Base-by-base conservation (phyloP, 1,140 invertebrate species). In the Drosophila pallidifrons region DNA sequence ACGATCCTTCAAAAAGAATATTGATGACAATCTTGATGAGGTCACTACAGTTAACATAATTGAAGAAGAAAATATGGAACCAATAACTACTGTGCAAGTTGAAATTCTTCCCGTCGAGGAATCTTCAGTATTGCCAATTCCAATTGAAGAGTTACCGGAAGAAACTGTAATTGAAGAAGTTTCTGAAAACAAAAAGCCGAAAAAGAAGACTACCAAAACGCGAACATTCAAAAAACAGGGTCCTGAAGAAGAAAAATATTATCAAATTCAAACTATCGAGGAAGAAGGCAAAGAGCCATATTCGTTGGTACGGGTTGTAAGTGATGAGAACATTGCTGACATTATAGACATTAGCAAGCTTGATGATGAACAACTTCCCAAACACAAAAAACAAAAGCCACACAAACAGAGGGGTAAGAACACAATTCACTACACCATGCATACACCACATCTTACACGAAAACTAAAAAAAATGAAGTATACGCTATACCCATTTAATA, bases 231-330 rank as follows among this genome's bases (percentile, higher is more conserved):
- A 92, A 65, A 93, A 91, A 54, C 83, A 88, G 49, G 71, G 75
- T 8, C 88, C 90, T 1, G 64, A 82, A 2, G 81, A 92, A 16
- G 87, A 91, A 5, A 82, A 93, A 81, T 88, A 82, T 55, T 92
- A 91, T 59, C 92, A 93, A 85, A 91, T 93, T 63, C 77, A 85
- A 71, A 93, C 93, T 13, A 64, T 93, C 16, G 93, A 93, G 70
- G 92, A 93, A 80, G 92, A 93, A 71, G 88, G 91, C 61, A 77
- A 92, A 81, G 93, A 92, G 73, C 88, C 89, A 77, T 79, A 76
- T 70, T 93, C 86, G 64, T 82, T 70, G 59, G 88, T 93, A 13
- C 82, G 89, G 41, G 86, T 91, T 68, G 82, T 92, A 25, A 92
- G 88, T 69, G 91, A 92, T 76, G 91, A 90, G 47, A 90, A 79